Evolutionary conservation across 2,888 invertebrate species (phyloP).

Genomic region (Oligia strigilis): DNA sequence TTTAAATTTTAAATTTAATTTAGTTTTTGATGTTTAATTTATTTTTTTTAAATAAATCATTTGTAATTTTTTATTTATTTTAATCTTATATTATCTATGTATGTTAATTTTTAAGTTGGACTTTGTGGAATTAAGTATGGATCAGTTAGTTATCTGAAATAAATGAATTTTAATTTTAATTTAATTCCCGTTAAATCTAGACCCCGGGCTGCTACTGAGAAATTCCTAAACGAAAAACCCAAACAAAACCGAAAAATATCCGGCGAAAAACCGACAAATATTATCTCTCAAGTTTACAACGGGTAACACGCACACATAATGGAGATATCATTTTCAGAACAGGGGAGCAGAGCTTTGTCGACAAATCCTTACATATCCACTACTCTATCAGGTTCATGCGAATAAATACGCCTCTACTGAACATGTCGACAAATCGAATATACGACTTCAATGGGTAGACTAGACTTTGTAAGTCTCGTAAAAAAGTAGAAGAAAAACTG

Average conservation of each 20-base stretch:
- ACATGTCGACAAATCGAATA: slow-evolving; percentile 53
- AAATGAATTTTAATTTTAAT: too few relatives aligned
- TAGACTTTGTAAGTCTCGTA: slow-evolving; percentile 37
- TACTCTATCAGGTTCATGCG: slow-evolving; percentile 32
- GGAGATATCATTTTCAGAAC: slow-evolving; percentile 46
- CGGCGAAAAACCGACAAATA: slow-evolving; percentile 19
- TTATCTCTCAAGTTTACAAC: slow-evolving; percentile 43
- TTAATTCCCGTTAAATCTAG: too few relatives aligned
- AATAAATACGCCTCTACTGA: slow-evolving; percentile 41
- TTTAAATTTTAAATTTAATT: too few relatives aligned
- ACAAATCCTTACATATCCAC: slow-evolving; percentile 55
- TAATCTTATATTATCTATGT: too few relatives aligned
- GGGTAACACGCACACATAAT: slow-evolving; percentile 30
- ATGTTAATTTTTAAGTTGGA: too few relatives aligned
- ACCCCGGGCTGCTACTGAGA: not conserved
- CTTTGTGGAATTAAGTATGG: too few relatives aligned
- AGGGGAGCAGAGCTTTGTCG: slow-evolving; percentile 31
- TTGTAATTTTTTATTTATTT: too few relatives aligned
- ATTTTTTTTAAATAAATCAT: too few relatives aligned
- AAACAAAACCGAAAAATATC: not conserved
- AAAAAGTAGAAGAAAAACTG: slow-evolving; percentile 31
- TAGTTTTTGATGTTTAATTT: too few relatives aligned
- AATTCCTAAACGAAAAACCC: not conserved
- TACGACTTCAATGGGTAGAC: slow-evolving; percentile 19
- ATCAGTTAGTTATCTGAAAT: too few relatives aligned